A percentile compares a stretch with the other conserved stretches of the same genome.
Conservation (phyloP, 2,888 invertebrate species). For the Coleophora deauratella region DNA sequence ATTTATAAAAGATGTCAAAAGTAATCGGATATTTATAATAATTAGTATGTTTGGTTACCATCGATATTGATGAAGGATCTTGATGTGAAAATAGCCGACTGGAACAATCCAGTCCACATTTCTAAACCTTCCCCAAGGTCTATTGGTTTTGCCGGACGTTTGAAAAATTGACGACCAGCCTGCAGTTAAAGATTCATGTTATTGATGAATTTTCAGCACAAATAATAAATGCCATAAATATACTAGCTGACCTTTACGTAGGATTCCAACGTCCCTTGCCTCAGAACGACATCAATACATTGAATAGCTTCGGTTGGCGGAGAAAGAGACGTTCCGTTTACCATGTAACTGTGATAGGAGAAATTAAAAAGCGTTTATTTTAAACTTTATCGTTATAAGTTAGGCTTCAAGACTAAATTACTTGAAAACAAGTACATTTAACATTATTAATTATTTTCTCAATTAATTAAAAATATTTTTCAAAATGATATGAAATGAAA, state of each 20-base stretch:
- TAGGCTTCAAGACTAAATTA: background rate
- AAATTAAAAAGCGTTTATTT: background rate
- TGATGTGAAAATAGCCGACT: slow-evolving; percentile 92
- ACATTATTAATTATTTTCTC: too few relatives aligned
- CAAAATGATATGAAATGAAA: too few relatives aligned
- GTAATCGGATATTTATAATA: too few relatives aligned
- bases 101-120: slow-evolving; percentile 95
- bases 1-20: too few relatives aligned
- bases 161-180: slow-evolving; percentile 88
- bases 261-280: slow-evolving; percentile 81
- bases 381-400: background rate
- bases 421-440: too few relatives aligned
- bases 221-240: background rate
- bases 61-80: slow-evolving; percentile 93
- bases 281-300: slow-evolving; percentile 89
- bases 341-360: slow-evolving; percentile 55
- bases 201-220: background rate
- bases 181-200: slow-evolving; percentile 29
- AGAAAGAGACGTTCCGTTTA: slow-evolving; percentile 35
- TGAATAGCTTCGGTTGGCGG: slow-evolving; percentile 78
- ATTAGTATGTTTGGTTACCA: slow-evolving; percentile 58
- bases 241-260: slow-evolving; percentile 44
- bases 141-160: slow-evolving; percentile 58
- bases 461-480: too few relatives aligned
- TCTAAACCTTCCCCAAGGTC: slow-evolving; percentile 87